Base-by-base conservation (phyloP, 2,888 invertebrate species). In the Dynastes maya region DNA sequence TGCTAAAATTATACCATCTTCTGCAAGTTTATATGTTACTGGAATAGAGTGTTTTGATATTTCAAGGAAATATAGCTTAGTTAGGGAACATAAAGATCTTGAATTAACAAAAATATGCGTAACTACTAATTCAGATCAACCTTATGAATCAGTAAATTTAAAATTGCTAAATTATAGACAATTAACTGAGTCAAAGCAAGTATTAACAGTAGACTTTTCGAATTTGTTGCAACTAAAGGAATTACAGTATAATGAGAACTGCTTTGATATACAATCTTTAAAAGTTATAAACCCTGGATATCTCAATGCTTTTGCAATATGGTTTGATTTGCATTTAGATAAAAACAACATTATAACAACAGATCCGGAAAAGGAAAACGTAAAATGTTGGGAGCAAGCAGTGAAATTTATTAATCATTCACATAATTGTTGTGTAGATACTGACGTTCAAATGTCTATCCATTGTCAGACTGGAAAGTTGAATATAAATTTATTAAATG, bases 371-470 rank as follows among this genome's bases (percentile, higher is more conserved):
- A 86, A 87, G 5, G 84, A 87, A 1, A 87, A 89, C 81, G 89
- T 90, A 2, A 89, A 90, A 80, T 95, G 95, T 83, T 96, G 96
- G 96, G 95, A 96, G 85, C 94, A 95, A 85, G 95, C 94, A 6
- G 89, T 96, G 55, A 94, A 94, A 86, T 93, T 91, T 87, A 88
- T 92, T 79, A 88, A 89, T 71, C 84, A 90, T 81, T 90, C 91
- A 2, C 76, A 87, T 16, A 3, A 29, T 5, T 81, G 89, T 1
- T 80, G 85, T 72, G 80, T 87, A 79, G 86, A 88, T 81, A 86
- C 89, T 58, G 83, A 83, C 29, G 79, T 90, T 75, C 83, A 86
- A 79, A 80, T 89, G 76, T 83, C 88, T 79, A 87, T 91, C 82
- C 85, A 88, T 63, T 86, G 90, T 83, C 86, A 88, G 79, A 84